Conservation (phyloP, 2,888 invertebrate genomes). For the Heliconius hortense region DNA sequence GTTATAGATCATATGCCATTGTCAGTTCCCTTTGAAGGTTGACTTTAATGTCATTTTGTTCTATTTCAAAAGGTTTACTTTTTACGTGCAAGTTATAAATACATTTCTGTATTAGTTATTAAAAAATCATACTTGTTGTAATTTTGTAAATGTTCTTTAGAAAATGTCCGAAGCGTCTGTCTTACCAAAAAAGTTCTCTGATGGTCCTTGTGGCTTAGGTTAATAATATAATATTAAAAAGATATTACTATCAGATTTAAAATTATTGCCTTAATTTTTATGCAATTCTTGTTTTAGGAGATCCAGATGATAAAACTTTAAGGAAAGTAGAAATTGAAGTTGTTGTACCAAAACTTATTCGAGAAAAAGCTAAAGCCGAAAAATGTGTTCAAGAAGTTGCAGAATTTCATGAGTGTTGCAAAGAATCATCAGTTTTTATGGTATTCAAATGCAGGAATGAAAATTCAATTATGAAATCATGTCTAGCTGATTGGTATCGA, state of each 20-base stretch:
- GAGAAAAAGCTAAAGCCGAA: slow-evolving; percentile 89
- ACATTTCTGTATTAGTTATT: background rate
- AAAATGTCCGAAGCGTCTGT: slow-evolving; percentile 57
- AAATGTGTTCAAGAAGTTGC: slow-evolving; percentile 89
- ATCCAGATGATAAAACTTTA: slow-evolving; percentile 91
- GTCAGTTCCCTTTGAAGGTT: background rate
- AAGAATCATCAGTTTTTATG: slow-evolving; percentile 85
- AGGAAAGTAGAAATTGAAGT: slow-evolving; percentile 95
- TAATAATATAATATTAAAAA: slow-evolving; percentile 39
- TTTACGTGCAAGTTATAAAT: background rate
- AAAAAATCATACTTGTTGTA: background rate
- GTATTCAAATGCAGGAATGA: slow-evolving; percentile 88
- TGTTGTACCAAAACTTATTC: slow-evolving; percentile 93
- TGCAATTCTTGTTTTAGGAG: slow-evolving; percentile 81
- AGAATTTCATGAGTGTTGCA: slow-evolving; percentile 88
- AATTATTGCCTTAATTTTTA: background rate
- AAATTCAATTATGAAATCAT: slow-evolving; percentile 86
- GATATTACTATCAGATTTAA: background rate
- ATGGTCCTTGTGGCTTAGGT: slow-evolving; percentile 83
- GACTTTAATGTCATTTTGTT: background rate
- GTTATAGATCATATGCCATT: background rate
- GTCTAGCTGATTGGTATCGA: slow-evolving; percentile 88
- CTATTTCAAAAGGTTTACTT: background rate
- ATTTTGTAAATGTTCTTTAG: slow-evolving; percentile 5
- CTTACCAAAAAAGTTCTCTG: slow-evolving; percentile 66